Base-by-base conservation (phyloP, 2,797 vertebrate genomes). In the Melanotaenia maccullochi region DNA sequence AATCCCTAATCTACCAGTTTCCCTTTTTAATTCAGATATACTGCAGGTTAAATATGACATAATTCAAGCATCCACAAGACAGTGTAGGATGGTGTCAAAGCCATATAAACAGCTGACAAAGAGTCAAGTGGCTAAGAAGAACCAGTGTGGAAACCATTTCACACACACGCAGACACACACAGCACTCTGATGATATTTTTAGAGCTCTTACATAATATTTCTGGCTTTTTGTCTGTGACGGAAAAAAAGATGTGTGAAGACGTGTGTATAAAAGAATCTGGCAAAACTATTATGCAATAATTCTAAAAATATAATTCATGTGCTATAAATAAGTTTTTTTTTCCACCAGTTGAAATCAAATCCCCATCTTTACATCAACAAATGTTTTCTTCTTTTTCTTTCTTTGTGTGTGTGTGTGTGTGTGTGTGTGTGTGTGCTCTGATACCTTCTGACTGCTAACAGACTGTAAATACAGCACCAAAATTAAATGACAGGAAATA, bases 291-390 rank as follows among this genome's bases (percentile, higher is more conserved):
- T 87, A 84, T 54, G 51, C 82, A 90, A 90, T 65, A 24, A 38
- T n/a, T 62, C 74, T 85, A 87, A 74, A 84, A 90, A 89, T 91
- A 90, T 61, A 78, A 65, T 44, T 20, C 5, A 55, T 16, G 65
- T 7, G 49, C 81, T 87, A 87, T 87, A 79, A 90, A 92, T 91
- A 90, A 25, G 73, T 74, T 83, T 40, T 78, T 60, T 85, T 28
- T 28, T 28, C 28, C 4, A 70, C 60, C 56, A 54, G 72, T 54
- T 73, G 60, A 79, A 79, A 70, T 73, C 57, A 70, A 73, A 74
- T 28, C 3, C 18, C 2, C 62, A 60, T 66, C 55, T 57, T 62
- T 66, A 28, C 28, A 28, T 28, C 28, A 28, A 22, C n/a, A 22
- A 70, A 56, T 75, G 62, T 81, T 87, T 64, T 75, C 20, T 47